These are phyloP conservation scores for Branchipolynoe longqiensis DNA, from an alignment of 2,888 invertebrate species.

Conservation along the genomic window DNA sequence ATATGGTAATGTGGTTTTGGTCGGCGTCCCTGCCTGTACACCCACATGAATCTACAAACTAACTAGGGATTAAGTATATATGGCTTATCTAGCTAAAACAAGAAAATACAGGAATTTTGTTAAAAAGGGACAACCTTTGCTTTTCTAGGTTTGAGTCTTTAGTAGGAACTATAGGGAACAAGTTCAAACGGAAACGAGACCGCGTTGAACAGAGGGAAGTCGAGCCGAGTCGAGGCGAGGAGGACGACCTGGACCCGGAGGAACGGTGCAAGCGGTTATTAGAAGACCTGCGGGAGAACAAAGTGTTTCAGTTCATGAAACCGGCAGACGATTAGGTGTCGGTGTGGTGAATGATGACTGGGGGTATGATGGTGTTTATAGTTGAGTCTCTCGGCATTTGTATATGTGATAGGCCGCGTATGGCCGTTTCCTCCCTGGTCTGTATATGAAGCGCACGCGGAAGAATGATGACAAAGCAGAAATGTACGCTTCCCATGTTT, in stretches of 20 bases:
- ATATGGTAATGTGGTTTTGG: not conserved
- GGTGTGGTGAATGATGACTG: not conserved
- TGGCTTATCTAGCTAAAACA: no score
- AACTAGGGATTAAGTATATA: not conserved
- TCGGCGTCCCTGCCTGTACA: not conserved
- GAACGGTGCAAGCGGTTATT: conserved; percentile 2
- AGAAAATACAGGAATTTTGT: no score
- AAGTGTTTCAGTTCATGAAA: conserved; percentile 35
- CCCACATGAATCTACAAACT: no score
- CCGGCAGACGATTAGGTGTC: conserved; percentile 24
- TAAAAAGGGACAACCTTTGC: no score
- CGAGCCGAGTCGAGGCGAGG: not conserved
- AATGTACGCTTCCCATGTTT: no score
- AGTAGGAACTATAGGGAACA: conserved; percentile 49
- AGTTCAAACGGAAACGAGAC: conserved; percentile 34
- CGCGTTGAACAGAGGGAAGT: not conserved
- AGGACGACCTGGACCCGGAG: conserved; percentile 12
- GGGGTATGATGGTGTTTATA: no score
- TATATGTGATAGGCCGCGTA: no score
- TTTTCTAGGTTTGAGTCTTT: conserved; percentile 44
- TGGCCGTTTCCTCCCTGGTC: no score
- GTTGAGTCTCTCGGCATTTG: no score
- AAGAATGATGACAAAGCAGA: no score
- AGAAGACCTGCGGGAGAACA: not conserved
- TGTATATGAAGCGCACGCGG: no score